Base-by-base conservation (phyloP, 2,888 invertebrate species). In the Escarpia spicata region DNA sequence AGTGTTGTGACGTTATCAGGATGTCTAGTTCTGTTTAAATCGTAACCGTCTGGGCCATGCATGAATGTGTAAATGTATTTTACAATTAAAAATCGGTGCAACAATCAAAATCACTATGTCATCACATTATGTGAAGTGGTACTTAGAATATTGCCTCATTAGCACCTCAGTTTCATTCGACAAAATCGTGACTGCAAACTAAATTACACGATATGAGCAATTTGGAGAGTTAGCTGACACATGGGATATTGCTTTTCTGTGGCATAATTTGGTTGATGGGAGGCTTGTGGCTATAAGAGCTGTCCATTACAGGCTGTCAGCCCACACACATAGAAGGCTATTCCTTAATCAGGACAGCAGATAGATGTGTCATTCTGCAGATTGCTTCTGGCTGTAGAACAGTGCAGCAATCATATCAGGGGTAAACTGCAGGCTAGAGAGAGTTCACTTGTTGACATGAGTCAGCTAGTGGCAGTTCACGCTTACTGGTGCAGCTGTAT, bases 371-470 rank as follows among this genome's bases (percentile, higher is more conserved):
- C 75, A 19, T 75, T 75, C 19, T 75, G 75, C 75, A 75, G 75
- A 75, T 75, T 75, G 75, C 75, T 75, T 75, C 75, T 52, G 75
- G 75, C 75, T 75, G 75, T 26, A 75, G 75, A 75, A n/a, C n/a
- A 75, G 75, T n/a, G 75, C 75, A 26, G 26, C 26, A 75, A 75
- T 75, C 75, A 75, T 75, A 75, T 75, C 75, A 75, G 75, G 60
- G 75, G 26, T 26, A 75, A 75, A 75, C 75, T 75, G 75, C 2
- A 4, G 9, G 60, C 15, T 8, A 26, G 75, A 6, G n/a, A 26
- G 19, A 75, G 26, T n/a, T 26, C n/a, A n/a, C 26, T 75, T 26
- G 75, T n/a, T 52, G 12, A 12, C 75, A 75, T 75, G 75, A 75
- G 75, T n/a, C 75, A 75, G 26, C 75, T 75, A 26, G 4, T 75